Base-by-base conservation (phyloP, 2,797 vertebrate genomes). In the Acestrorhynchus altus region DNA sequence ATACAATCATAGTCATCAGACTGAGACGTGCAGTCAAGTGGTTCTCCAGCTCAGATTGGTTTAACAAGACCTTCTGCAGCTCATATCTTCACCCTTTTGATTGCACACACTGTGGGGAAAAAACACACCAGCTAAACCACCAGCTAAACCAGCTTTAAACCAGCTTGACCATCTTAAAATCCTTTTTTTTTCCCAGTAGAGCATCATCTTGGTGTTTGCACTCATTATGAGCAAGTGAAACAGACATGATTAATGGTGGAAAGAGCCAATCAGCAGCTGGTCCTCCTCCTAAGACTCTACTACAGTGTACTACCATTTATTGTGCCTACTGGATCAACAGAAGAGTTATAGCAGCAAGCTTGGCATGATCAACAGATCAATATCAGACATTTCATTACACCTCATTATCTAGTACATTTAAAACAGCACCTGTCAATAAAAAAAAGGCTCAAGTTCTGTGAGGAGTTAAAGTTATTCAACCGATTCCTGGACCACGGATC, bases 341-440 rank as follows among this genome's bases (percentile, higher is more conserved):
- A 61, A 72, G 18, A 16, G 26, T 57, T 49, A 73, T 56, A 65
- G 28, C n/a, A 42, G 40, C 68, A 66, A 64, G 24, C 66, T 63
- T 64, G 31, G 60, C 20, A 42, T 28, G 59, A 40, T 42, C 16
- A 4, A 73, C 20, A 60, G 57, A 72, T 51, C 9, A 6, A 2
- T 6, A 35, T 2, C 31, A 31, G 13, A 52, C 40, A 39, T 40
- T 61, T 67, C 49, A 66, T 77, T 64, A 79, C 52, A 40, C 40
- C 26, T 66, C 20, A 56, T 24, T 20, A 52, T 40, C 46, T 52
- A 52, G 44, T 52, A 49, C 51, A 69, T 51, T 46, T 77, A 52
- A 71, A 77, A 72, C 63, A 77, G 76, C 76, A 77, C 68, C 68
- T 42, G 9, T 77, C 57, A 56, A 46, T 64, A 4, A 56, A 42